Percentiles rank a stretch among this genome's conserved stretches.
Conservation (phyloP, 2,113 vertebrate genomes). For the Prunella himalayana region DNA sequence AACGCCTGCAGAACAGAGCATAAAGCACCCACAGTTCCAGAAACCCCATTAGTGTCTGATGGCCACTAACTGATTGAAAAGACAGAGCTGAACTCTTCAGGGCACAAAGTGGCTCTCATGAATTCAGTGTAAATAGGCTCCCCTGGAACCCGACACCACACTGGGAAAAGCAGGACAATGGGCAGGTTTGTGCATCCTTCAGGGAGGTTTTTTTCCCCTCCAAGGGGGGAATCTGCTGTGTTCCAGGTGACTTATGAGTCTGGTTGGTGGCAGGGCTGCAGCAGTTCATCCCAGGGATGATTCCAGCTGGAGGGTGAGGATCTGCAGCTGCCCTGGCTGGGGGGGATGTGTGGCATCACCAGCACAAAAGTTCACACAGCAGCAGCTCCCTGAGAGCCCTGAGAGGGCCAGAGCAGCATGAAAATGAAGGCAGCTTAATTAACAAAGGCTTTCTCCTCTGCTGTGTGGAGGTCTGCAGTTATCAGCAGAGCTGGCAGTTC, state of each 20-base stretch:
- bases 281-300: background rate
- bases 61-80: slow-evolving; percentile 36
- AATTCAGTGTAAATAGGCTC: slow-evolving; percentile 1
- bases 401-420: background rate
- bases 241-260: background rate
- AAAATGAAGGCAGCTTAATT: slow-evolving; percentile 15
- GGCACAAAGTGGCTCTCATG: slow-evolving; percentile 22
- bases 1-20: background rate
- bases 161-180: slow-evolving; percentile 1
- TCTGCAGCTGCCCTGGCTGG: background rate
- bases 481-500: background rate
- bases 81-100: slow-evolving; percentile 9
- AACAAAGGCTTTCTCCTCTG: slow-evolving; percentile 23
- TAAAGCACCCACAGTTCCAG: slow-evolving; percentile 34
- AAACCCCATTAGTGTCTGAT: slow-evolving; percentile 24
- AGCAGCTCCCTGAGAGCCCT: background rate
- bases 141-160: background rate
- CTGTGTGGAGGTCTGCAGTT: background rate
- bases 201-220: background rate
- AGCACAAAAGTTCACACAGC: background rate
- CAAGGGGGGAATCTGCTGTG: background rate
- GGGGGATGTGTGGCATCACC: background rate
- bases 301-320: background rate
- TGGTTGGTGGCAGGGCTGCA: background rate
- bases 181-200: slow-evolving; percentile 1